A percentile compares a stretch with the other conserved stretches of the same genome.
phyloP scores from a whole-genome alignment of 1,140 invertebrate species.

The Drosophila novamexicana region DNA sequence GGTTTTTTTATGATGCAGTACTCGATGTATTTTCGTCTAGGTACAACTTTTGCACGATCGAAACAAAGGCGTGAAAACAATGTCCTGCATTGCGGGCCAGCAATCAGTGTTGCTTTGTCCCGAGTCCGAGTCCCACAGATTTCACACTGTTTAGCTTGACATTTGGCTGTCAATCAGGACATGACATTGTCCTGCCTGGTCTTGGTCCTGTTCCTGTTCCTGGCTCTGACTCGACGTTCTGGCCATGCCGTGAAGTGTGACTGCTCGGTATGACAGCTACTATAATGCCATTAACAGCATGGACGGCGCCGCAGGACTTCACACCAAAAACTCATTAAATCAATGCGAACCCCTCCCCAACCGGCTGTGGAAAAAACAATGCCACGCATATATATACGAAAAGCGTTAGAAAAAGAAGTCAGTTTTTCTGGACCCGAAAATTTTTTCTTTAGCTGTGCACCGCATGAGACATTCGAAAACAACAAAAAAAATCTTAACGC shows the following conservation, averaged over 20 bases:
- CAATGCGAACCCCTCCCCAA: constrained; percentile 17
- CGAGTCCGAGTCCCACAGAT: constrained; percentile 52
- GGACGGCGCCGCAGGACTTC: constrained; percentile 70
- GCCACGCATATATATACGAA: constrained; percentile 59
- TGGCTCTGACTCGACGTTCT: constrained; percentile 23
- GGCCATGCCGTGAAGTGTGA: constrained; percentile 56
- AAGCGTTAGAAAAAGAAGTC: constrained; percentile 52
- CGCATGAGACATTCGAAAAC: constrained; percentile 48
- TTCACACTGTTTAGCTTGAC: constrained; percentile 81
- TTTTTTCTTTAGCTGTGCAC: constrained; percentile 49
- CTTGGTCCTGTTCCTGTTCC: constrained; percentile 3
- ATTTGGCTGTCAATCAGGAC: constrained; percentile 77
- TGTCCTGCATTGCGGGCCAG: constrained; percentile 69
- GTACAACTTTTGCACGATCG: constrained; percentile 41
- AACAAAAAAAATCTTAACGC: constrained; percentile 23
- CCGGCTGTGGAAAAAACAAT: constrained; percentile 29
- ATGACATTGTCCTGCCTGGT: constrained; percentile 56
- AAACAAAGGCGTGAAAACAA: constrained; percentile 75
- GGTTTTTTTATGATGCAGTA: constrained; percentile 37
- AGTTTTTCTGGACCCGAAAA: constrained; percentile 46
- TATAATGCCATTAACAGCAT: constrained; percentile 71
- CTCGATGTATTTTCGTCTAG: constrained; percentile 14
- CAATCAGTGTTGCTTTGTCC: constrained; percentile 74
- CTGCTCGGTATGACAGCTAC: constrained; percentile 67
- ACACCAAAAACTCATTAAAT: constrained; percentile 80